These are phyloP conservation scores for Amyelois transitella DNA, from an alignment of 1,140 invertebrate genomes.

Conservation along the genomic window DNA sequence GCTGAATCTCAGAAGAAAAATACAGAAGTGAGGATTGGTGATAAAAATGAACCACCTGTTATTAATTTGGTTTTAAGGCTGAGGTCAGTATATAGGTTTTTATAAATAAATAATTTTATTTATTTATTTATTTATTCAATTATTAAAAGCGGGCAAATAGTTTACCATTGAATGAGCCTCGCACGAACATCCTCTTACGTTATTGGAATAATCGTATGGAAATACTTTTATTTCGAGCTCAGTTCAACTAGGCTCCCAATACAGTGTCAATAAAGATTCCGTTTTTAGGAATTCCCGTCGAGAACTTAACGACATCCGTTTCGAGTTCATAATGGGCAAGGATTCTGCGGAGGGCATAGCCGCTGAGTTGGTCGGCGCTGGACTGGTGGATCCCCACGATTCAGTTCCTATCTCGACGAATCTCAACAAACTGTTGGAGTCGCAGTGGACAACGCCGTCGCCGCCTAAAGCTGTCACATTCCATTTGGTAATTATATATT, in stretches of 20 bases:
- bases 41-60: constrained; percentile 17
- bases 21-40: neutral
- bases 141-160: too few relatives aligned
- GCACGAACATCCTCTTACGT: too few relatives aligned
- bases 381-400: constrained; percentile 93
- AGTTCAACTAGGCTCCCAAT: too few relatives aligned
- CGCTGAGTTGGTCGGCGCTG: constrained; percentile 93
- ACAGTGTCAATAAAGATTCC: neutral
- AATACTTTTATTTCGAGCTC: too few relatives aligned
- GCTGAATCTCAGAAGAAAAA: constrained; percentile 4
- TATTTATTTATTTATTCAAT: too few relatives aligned
- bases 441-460: constrained; percentile 72
- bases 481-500: constrained; percentile 82
- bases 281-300: constrained; percentile 82
- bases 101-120: too few relatives aligned
- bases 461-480: constrained; percentile 87
- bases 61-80: constrained; percentile 54
- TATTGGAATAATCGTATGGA: too few relatives aligned
- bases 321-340: constrained; percentile 94
- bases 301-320: constrained; percentile 97
- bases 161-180: too few relatives aligned
- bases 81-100: constrained; percentile 27
- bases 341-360: constrained; percentile 97
- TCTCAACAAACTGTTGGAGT: constrained; percentile 92
- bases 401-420: constrained; percentile 93